phyloP scores from a whole-genome alignment of 2,797 vertebrate genomes.

The Typhlichthys eigenmanni region DNA sequence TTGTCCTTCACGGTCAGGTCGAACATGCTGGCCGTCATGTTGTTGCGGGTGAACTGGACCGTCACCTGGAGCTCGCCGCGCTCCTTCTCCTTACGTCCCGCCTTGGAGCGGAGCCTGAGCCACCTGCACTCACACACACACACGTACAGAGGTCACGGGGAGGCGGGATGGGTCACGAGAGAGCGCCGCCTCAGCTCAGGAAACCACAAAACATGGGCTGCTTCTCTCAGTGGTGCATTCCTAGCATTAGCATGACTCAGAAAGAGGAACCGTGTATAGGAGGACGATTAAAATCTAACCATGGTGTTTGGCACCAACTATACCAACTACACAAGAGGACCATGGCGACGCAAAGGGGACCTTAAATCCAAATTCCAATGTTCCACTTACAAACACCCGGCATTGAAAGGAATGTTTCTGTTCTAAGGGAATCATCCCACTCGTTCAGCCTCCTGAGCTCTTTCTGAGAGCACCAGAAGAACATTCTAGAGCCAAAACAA shows the following conservation, averaged over 20 bases:
- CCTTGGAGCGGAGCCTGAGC: slow-evolving; percentile 92
- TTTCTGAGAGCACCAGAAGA: slow-evolving; percentile 35
- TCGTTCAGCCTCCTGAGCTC: slow-evolving; percentile 26
- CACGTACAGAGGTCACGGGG: no score
- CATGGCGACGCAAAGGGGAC: slow-evolving; percentile 25
- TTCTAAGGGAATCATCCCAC: slow-evolving; percentile 37
- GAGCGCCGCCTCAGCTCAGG: no score
- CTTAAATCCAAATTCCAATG: slow-evolving; percentile 18
- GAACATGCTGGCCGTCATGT: slow-evolving; percentile 96
- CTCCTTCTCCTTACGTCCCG: slow-evolving; percentile 92
- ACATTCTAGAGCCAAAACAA: slow-evolving; percentile 49
- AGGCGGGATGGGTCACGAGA: no score
- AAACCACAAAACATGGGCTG: slow-evolving; percentile 26
- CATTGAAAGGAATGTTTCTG: slow-evolving; percentile 12
- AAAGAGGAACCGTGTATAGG: neutral
- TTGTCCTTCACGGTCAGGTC: slow-evolving; percentile 95
- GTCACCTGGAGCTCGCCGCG: slow-evolving; percentile 90
- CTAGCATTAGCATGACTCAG: slow-evolving; percentile 47
- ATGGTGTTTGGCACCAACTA: slow-evolving; percentile 25
- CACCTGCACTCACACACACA: slow-evolving; percentile 77
- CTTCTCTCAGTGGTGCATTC: slow-evolving; percentile 33
- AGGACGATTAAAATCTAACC: slow-evolving; percentile 8
- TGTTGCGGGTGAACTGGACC: slow-evolving; percentile 92
- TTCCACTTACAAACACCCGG: slow-evolving; percentile 26
- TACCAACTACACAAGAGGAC: slow-evolving; percentile 18